A percentile compares a stretch with the other conserved stretches of the same genome.
Conservation (phyloP, 2,113 vertebrate species). For the Chrysemys picta region DNA sequence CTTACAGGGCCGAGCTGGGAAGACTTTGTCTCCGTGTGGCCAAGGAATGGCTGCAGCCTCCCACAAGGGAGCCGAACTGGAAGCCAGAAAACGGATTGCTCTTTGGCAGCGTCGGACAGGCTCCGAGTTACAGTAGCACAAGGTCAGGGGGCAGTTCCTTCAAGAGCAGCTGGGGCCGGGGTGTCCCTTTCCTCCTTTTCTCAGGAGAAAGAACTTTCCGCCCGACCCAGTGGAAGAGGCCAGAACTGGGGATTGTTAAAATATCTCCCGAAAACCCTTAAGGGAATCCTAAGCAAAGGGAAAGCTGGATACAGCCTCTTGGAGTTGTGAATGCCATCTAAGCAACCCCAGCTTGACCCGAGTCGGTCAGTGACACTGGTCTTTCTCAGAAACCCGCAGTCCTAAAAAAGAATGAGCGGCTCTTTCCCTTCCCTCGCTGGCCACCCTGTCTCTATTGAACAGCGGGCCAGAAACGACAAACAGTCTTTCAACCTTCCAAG, state of each 20-base stretch:
- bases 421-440: conserved; percentile 25
- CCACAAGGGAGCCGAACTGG: conserved; percentile 47
- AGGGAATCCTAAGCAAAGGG: conserved; percentile 51
- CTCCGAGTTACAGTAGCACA: conserved; percentile 64
- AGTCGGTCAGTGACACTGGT: neutral
- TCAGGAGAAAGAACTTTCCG: neutral
- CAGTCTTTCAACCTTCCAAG: conserved; percentile 40
- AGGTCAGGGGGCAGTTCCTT: conserved; percentile 39
- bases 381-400: conserved; percentile 57
- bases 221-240: neutral
- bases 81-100: conserved; percentile 3
- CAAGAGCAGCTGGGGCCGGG: neutral
- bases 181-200: neutral
- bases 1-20: conserved; percentile 29
- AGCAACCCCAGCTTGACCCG: conserved; percentile 38
- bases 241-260: conserved; percentile 33
- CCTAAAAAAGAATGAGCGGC: conserved; percentile 33
- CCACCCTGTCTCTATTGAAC: neutral
- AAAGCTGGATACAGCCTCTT: conserved; percentile 8
- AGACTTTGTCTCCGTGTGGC: conserved; percentile 42
- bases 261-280: neutral
- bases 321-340: conserved; percentile 28
- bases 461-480: conserved; percentile 26
- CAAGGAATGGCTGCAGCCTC: conserved; percentile 47
- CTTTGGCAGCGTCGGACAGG: neutral